Conservation (phyloP, 1,140 invertebrate species). For the Drosophila asahinai region DNA sequence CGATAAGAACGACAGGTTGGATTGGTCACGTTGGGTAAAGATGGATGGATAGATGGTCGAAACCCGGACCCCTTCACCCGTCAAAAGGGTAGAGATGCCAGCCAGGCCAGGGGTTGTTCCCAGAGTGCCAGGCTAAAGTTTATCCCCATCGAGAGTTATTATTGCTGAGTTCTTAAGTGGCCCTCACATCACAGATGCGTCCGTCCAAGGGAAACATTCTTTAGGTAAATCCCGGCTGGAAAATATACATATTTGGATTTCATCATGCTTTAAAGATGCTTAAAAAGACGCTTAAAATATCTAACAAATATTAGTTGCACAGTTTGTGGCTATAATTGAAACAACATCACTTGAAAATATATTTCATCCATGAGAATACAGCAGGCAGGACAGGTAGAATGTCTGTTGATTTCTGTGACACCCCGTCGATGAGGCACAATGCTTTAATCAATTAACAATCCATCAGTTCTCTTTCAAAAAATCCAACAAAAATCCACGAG, state of each 20-base stretch:
- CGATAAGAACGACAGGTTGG: constrained; percentile 42
- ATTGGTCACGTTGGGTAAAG: constrained; percentile 24
- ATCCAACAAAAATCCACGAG: neutral
- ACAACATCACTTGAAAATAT: too few relatives aligned
- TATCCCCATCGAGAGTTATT: constrained; percentile 57
- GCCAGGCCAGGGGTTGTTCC: constrained; percentile 9
- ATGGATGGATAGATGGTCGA: constrained; percentile 19
- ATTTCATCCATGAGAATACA: too few relatives aligned
- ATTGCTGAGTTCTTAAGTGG: constrained; percentile 71
- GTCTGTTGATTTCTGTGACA: constrained; percentile 11
- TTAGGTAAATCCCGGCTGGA: too few relatives aligned
- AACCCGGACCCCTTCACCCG: constrained; percentile 27
- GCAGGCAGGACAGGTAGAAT: neutral
- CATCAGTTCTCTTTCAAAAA: neutral
- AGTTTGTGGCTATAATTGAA: too few relatives aligned
- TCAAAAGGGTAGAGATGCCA: constrained; percentile 41
- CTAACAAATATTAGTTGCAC: too few relatives aligned
- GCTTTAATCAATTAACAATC: constrained; percentile 10
- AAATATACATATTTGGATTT: too few relatives aligned
- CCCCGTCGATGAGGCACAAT: constrained; percentile 1
- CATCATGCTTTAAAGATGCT: too few relatives aligned
- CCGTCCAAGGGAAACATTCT: too few relatives aligned
- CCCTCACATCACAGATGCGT: constrained; percentile 11
- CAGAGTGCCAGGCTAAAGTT: constrained; percentile 6
- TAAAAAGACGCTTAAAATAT: too few relatives aligned